Percentiles rank a stretch among this genome's conserved stretches.
phyloP scores from a whole-genome alignment of 2,113 vertebrate species.

The Raphicerus campestris region DNA sequence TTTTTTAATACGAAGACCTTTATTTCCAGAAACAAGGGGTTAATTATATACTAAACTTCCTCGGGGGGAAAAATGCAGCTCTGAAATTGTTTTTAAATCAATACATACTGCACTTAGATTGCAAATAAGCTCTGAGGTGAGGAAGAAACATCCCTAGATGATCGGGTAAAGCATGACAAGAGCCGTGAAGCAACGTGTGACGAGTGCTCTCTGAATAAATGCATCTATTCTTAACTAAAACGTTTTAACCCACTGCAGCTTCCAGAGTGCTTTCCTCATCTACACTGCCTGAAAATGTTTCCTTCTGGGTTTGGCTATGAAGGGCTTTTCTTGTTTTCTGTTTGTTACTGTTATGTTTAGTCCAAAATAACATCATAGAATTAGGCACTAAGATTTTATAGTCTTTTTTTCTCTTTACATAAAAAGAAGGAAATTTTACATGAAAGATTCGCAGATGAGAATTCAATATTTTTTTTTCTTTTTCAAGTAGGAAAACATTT shows the following conservation, averaged over 20 bases:
- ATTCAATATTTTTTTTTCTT: background rate
- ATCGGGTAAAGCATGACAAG: background rate
- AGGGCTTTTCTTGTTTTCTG: background rate
- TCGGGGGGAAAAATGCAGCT: background rate
- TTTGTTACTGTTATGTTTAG: background rate
- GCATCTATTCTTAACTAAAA: background rate
- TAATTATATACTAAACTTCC: background rate
- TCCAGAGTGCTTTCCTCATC: background rate
- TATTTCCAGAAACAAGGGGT: background rate
- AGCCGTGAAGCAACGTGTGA: background rate
- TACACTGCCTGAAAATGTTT: background rate
- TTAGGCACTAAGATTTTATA: background rate
- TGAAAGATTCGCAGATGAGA: background rate
- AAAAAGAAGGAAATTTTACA: background rate
- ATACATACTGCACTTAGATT: background rate
- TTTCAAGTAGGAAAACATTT: background rate
- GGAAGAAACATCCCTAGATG: background rate
- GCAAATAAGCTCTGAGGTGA: background rate
- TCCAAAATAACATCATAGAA: background rate
- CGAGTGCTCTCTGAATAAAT: background rate
- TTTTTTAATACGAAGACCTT: background rate
- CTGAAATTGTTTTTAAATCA: constrained; percentile 46
- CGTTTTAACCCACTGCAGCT: background rate
- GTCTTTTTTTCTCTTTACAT: background rate
- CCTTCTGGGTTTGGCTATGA: background rate